phyloP scores from a whole-genome alignment of 2,888 invertebrate species.

The Gymnosoma rotundatum region DNA sequence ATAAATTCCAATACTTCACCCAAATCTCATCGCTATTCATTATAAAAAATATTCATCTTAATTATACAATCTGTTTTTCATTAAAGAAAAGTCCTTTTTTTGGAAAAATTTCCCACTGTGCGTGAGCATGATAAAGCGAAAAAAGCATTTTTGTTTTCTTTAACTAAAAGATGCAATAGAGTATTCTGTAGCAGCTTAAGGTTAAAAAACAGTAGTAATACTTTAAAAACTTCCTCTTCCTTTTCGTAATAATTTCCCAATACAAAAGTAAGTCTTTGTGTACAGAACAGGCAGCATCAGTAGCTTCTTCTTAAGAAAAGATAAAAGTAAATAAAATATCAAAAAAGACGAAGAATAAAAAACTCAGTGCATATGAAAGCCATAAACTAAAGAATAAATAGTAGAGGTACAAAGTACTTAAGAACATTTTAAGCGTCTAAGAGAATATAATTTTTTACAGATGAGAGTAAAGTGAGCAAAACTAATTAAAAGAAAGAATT shows the following conservation, averaged over 20 bases:
- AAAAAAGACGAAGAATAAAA: not conserved
- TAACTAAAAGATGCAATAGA: slow-evolving; percentile 23
- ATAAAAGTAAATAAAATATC: slow-evolving; percentile 21
- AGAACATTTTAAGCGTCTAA: slow-evolving; percentile 18
- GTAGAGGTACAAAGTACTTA: not conserved
- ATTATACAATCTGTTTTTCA: too few species aligned
- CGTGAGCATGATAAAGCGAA: slow-evolving; percentile 55
- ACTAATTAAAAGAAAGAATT: not conserved
- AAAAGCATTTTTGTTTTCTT: slow-evolving; percentile 17
- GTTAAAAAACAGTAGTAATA: slow-evolving; percentile 43
- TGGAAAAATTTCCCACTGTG: not conserved
- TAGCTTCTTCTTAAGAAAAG: not conserved
- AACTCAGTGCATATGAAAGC: slow-evolving; percentile 21
- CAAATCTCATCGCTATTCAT: too few species aligned
- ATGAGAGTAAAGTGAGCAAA: not conserved
- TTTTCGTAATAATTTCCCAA: slow-evolving; percentile 7
- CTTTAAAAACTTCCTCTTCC: slow-evolving; percentile 36
- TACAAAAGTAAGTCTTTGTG: not conserved
- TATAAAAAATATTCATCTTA: too few species aligned
- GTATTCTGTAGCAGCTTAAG: slow-evolving; percentile 29
- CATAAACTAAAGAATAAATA: not conserved
- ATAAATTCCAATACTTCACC: too few species aligned
- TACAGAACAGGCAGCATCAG: not conserved
- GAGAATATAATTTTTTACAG: slow-evolving; percentile 10
- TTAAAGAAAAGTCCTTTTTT: too few species aligned